phyloP scores from a whole-genome alignment of 1,140 invertebrate species.

The Lordiphosa clarofinis region DNA sequence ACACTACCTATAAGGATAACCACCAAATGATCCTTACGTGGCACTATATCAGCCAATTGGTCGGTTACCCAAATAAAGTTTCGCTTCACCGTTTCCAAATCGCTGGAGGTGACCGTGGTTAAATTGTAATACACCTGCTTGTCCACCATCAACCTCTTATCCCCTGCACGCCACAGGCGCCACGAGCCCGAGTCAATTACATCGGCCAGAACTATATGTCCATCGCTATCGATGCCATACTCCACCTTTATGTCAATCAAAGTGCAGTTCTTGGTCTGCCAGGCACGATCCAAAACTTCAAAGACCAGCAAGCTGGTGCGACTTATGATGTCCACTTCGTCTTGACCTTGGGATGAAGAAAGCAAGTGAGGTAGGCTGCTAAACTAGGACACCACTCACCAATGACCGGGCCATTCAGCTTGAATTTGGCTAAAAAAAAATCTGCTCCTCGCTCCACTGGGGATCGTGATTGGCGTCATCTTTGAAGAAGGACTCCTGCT shows the following conservation, averaged over 20 bases:
- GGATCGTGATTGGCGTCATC: constrained; percentile 99
- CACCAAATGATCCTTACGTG: constrained; percentile 84
- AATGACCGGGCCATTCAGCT: constrained; percentile 87
- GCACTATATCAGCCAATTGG: constrained; percentile 87
- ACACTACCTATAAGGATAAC: constrained; percentile 97
- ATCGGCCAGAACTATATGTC: constrained; percentile 94
- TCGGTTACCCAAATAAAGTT: constrained; percentile 97
- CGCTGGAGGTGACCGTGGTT: constrained; percentile 89
- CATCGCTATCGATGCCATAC: constrained; percentile 91
- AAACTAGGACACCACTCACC: constrained; percentile 80
- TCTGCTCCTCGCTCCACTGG: constrained; percentile 97
- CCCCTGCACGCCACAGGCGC: constrained; percentile 97
- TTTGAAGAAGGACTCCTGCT: constrained; percentile 97
- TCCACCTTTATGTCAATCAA: constrained; percentile 99
- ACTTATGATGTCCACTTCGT: constrained; percentile 94
- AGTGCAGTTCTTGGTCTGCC: constrained; percentile 92
- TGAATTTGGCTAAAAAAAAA: constrained; percentile 91
- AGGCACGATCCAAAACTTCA: constrained; percentile 95
- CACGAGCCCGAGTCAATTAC: constrained; percentile 99
- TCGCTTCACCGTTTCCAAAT: constrained; percentile 92
- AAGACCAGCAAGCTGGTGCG: constrained; percentile 92
- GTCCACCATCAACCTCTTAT: constrained; percentile 97
- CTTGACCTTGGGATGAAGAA: constrained; percentile 80
- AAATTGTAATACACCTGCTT: constrained; percentile 99
- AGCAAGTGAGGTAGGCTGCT: not conserved